Percentiles rank a stretch among this genome's conserved stretches.
Conservation (phyloP, 2,888 invertebrate genomes). For the Aphidius colemani region DNA sequence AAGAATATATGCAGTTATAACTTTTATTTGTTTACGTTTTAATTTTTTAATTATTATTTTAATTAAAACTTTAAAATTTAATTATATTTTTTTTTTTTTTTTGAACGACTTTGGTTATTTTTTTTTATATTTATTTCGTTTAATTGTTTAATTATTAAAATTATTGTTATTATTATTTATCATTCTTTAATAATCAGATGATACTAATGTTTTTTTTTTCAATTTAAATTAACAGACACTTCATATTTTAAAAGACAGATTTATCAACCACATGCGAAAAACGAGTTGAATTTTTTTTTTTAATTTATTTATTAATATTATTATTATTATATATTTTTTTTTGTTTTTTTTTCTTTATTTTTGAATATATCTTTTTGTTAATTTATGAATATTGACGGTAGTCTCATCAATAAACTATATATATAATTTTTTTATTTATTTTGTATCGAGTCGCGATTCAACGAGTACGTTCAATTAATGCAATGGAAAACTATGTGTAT, state of each 20-base stretch:
- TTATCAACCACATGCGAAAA: conserved; percentile 33
- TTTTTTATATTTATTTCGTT: conserved; percentile 40
- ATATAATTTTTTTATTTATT: neutral
- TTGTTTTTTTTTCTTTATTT: conserved; percentile 17
- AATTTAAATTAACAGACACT: conserved; percentile 52
- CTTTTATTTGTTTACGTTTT: conserved; percentile 46
- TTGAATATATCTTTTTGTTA: conserved; percentile 16
- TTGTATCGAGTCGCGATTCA: conserved; percentile 8
- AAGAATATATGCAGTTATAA: conserved; percentile 55
- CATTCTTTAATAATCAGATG: neutral
- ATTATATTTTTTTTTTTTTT: conserved; percentile 33
- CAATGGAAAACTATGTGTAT: conserved; percentile 34
- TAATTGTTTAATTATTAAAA: conserved; percentile 51
- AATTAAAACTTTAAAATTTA: too few species aligned
- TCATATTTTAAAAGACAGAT: conserved; percentile 52
- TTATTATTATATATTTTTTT: conserved; percentile 6
- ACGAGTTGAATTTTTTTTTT: conserved; percentile 13
- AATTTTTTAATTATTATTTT: conserved; percentile 40
- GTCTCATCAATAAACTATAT: conserved; percentile 24
- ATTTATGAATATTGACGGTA: conserved; percentile 18
- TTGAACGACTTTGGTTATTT: conserved; percentile 45
- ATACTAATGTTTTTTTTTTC: conserved; percentile 16
- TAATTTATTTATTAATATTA: conserved; percentile 8
- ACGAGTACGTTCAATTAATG: conserved; percentile 30
- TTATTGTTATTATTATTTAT: conserved; percentile 29